phyloP scores from a whole-genome alignment of 2,797 vertebrate species.

The Siniperca undulata region DNA sequence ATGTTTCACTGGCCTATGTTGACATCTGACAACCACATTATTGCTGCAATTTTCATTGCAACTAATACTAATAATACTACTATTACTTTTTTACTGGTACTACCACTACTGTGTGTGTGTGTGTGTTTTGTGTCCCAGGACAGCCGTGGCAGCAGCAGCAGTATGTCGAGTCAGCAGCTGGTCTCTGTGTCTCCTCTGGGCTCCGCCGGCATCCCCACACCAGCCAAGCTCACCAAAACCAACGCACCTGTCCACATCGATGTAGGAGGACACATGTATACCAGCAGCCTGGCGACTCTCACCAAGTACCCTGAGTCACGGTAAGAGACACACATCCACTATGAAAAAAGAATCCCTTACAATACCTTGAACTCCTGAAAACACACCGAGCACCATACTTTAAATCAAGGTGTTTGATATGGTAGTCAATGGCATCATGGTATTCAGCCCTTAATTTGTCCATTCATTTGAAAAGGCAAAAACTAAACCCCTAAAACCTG shows the following conservation, averaged over 20 bases:
- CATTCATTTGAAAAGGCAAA: neutral
- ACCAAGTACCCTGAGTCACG: slow-evolving; percentile 97
- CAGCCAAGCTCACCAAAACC: slow-evolving; percentile 95
- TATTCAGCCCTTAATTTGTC: neutral
- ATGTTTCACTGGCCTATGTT: neutral
- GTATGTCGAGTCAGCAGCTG: slow-evolving; percentile 88
- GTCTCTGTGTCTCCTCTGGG: slow-evolving; percentile 90
- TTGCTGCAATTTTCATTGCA: neutral
- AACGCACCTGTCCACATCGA: slow-evolving; percentile 98
- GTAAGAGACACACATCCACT: slow-evolving; percentile 78
- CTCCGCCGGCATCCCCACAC: slow-evolving; percentile 93
- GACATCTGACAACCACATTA: neutral
- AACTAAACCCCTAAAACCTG: neutral
- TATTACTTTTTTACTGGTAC: neutral
- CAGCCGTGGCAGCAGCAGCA: slow-evolving; percentile 88
- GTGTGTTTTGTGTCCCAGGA: slow-evolving; percentile 82
- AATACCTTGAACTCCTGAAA: neutral
- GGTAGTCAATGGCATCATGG: neutral
- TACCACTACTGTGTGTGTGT: neutral
- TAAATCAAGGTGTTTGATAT: neutral
- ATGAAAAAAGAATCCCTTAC: neutral
- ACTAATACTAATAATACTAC: neutral
- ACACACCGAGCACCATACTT: neutral
- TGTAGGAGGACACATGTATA: slow-evolving; percentile 98
- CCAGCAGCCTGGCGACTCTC: slow-evolving; percentile 97